A percentile compares a stretch with the other conserved stretches of the same genome.
phyloP scores from a whole-genome alignment of 1,140 invertebrate genomes.

The Drosophila pseudoananassae region DNA sequence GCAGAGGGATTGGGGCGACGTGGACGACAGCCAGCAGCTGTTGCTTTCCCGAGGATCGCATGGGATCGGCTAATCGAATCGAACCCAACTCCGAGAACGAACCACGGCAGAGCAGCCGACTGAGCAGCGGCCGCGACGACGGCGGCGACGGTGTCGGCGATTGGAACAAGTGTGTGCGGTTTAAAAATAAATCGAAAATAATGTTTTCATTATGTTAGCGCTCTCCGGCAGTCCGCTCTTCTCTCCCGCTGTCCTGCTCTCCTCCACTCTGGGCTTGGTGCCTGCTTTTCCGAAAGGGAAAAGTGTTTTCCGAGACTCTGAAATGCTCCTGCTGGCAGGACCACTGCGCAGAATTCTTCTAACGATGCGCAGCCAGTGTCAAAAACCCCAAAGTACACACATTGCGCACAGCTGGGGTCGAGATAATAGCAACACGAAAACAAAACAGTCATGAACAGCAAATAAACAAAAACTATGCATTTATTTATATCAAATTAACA shows the following conservation, averaged over 20 bases:
- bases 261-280: neutral
- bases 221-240: conserved; percentile 9
- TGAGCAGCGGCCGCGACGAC: conserved; percentile 11
- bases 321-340: conserved; percentile 43
- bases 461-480: neutral
- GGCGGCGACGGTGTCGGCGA: conserved; percentile 48
- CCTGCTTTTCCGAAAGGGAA: conserved; percentile 58
- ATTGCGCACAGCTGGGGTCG: conserved; percentile 3
- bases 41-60: conserved; percentile 58
- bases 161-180: conserved; percentile 79
- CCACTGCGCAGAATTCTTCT: conserved; percentile 79
- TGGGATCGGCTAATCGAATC: conserved; percentile 14
- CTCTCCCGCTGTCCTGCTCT: neutral
- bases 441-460: neutral
- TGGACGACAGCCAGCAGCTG: conserved; percentile 63
- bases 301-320: conserved; percentile 19
- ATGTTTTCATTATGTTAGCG: conserved; percentile 69
- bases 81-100: conserved; percentile 34
- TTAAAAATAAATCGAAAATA: conserved; percentile 77
- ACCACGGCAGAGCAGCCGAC: conserved; percentile 7
- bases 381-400: conserved; percentile 61
- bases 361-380: conserved; percentile 70
- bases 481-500: neutral
- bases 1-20: conserved; percentile 15
- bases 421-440: neutral